phyloP scores from a whole-genome alignment of 2,888 invertebrate species.

The Sminthurides aquaticus region DNA sequence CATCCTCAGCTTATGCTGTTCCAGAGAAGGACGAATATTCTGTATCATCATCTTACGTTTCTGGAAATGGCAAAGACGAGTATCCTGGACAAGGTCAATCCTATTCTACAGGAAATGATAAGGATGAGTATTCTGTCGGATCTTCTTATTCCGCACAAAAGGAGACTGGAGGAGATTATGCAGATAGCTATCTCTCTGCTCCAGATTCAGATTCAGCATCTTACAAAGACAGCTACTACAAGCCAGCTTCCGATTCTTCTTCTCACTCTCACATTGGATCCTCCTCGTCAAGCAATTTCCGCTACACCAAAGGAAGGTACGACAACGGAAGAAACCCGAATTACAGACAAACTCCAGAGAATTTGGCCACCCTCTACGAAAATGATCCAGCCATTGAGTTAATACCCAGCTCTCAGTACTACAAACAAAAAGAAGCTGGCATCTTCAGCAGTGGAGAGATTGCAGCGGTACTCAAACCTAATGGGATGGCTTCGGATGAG shows the following conservation, averaged over 20 bases:
- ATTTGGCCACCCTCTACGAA: conserved; percentile 11
- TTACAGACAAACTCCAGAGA: conserved; percentile 1
- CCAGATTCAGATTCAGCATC: background rate
- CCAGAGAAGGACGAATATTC: background rate
- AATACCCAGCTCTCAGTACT: conserved; percentile 21
- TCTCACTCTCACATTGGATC: background rate
- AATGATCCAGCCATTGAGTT: conserved; percentile 23
- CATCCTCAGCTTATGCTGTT: background rate
- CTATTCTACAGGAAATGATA: background rate
- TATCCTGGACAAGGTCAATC: background rate
- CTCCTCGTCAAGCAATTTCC: background rate
- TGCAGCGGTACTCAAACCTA: conserved; percentile 35
- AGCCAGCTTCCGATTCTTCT: background rate
- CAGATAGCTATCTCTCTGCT: no score
- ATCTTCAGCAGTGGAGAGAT: conserved; percentile 25
- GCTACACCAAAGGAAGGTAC: background rate
- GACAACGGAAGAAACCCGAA: background rate
- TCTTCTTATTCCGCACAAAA: background rate
- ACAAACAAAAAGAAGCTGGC: conserved; percentile 18
- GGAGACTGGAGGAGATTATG: background rate
- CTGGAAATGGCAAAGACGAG: background rate
- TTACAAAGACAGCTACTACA: conserved; percentile 4
- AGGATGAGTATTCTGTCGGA: background rate
- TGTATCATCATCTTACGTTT: background rate
- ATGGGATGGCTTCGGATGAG: conserved; percentile 26